Conservation (phyloP, 2,797 vertebrate species). For the Hylomyscus alleni region DNA sequence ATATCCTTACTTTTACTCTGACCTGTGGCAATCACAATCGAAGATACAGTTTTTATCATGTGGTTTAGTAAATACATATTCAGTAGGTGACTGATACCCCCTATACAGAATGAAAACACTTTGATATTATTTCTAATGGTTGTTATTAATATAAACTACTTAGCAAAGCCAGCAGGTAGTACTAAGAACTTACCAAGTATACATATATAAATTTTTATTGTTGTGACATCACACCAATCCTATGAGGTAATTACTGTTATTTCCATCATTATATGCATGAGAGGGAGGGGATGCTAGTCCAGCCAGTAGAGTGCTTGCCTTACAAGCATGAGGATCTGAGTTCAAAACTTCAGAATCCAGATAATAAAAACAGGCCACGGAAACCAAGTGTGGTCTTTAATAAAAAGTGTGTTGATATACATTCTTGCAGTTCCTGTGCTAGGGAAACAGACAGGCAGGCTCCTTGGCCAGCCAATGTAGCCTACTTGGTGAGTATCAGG, state of each 20-base stretch:
- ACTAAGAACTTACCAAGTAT: background rate
- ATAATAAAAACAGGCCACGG: background rate
- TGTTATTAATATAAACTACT: background rate
- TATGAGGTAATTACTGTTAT: background rate
- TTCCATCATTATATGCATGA: background rate
- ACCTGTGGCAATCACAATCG: background rate
- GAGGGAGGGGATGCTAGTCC: no score
- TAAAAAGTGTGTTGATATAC: background rate
- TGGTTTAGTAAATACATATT: background rate
- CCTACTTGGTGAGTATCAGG: background rate
- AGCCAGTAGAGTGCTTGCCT: background rate
- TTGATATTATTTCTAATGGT: background rate
- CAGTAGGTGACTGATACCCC: background rate
- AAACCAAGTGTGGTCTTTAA: background rate
- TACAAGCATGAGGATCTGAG: background rate
- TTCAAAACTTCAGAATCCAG: background rate
- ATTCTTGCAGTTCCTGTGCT: background rate
- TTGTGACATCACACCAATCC: background rate
- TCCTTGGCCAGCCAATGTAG: no score
- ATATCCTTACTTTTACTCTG: background rate
- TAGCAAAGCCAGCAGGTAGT: background rate
- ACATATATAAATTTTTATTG: background rate
- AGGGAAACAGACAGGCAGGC: background rate
- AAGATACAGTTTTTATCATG: slow-evolving; percentile 19
- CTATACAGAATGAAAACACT: background rate